These are phyloP conservation scores for Apamea crenata DNA, from an alignment of 2,888 invertebrate genomes.

Conservation along the genomic window DNA sequence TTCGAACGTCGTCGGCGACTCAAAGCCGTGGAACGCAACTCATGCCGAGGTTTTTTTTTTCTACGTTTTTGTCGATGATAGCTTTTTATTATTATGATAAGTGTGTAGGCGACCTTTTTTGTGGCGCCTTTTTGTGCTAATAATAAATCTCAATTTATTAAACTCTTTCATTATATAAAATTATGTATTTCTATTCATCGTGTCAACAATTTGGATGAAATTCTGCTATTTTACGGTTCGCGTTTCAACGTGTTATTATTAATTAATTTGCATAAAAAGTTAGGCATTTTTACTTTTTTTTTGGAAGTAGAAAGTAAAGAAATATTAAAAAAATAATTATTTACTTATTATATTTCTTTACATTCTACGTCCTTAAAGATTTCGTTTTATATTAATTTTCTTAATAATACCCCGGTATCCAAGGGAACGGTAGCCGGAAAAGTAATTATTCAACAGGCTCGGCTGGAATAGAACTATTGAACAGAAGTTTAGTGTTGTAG, in stretches of 20 bases:
- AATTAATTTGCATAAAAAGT: conserved; percentile 37
- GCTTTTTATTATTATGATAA: conserved; percentile 70
- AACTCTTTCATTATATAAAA: conserved; percentile 54
- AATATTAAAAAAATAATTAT: too few relatives aligned
- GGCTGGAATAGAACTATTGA: conserved; percentile 76
- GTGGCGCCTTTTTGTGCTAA: conserved; percentile 58
- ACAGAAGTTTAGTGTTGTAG: conserved; percentile 81
- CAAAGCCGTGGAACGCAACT: conserved; percentile 83
- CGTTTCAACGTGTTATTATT: conserved; percentile 26
- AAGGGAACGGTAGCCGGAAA: conserved; percentile 75
- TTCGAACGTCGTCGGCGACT: conserved; percentile 78
- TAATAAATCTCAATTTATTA: conserved; percentile 63
- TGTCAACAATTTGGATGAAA: conserved; percentile 48
- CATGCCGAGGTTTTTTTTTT: conserved; percentile 75
- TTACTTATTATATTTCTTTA: too few relatives aligned
- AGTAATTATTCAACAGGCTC: conserved; percentile 80
- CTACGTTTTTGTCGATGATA: conserved; percentile 74
- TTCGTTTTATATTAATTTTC: conserved; percentile 33
- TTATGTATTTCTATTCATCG: conserved; percentile 48
- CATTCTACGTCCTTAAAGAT: background rate
- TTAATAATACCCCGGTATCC: conserved; percentile 52
- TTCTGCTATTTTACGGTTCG: conserved; percentile 41
- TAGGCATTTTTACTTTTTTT: background rate
- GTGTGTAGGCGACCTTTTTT: conserved; percentile 64
- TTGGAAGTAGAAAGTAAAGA: too few relatives aligned